A percentile compares a stretch with the other conserved stretches of the same genome.
Conservation (phyloP, 2,888 invertebrate species). For the Boloria euphrosyne region DNA sequence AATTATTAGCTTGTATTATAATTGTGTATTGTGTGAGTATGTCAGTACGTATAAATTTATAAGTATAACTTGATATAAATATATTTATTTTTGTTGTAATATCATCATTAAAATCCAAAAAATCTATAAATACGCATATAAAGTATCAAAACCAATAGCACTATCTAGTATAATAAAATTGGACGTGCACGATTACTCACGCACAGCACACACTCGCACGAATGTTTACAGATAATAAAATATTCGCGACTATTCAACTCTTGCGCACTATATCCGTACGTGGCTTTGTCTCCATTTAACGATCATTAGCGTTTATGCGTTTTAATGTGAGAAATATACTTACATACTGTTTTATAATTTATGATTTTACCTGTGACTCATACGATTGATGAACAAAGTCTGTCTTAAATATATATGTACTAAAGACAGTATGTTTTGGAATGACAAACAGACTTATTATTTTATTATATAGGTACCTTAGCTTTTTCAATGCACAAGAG, state of each 20-base stretch:
- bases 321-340: conserved; percentile 22
- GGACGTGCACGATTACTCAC: conserved; percentile 43
- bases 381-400: no score
- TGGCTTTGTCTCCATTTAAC: conserved; percentile 51
- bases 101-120: not conserved
- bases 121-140: conserved; percentile 12
- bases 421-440: no score
- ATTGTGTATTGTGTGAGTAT: no score
- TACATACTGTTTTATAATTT: no score
- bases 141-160: conserved; percentile 30
- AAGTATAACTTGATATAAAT: no score
- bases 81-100: not conserved
- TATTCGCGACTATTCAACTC: conserved; percentile 75
- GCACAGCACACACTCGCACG: conserved; percentile 45
- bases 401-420: no score
- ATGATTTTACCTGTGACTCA: no score
- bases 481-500: no score
- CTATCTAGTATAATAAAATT: conserved; percentile 41
- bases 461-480: no score
- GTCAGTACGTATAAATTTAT: no score
- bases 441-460: no score
- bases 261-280: conserved; percentile 68
- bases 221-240: conserved; percentile 73
- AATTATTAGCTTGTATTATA: no score
- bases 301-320: conserved; percentile 31